Percentiles rank a stretch among this genome's conserved stretches.
Evolutionary conservation across 2,888 invertebrate genomes (phyloP).

Genomic region (Crossocerus cetratus): DNA sequence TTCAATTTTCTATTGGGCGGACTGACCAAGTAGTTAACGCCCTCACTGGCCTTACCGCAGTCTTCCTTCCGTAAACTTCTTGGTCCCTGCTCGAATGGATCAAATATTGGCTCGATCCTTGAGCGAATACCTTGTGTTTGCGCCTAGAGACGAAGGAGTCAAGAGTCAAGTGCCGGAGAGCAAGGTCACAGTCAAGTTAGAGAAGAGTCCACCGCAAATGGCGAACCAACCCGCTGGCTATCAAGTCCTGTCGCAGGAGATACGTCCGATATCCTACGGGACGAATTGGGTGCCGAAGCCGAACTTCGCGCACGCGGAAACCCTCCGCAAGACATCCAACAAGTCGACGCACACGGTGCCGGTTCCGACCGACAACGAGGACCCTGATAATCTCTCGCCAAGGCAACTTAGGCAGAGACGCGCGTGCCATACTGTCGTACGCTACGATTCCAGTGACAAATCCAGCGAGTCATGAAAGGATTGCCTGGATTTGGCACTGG

Average conservation of each 20-base stretch:
- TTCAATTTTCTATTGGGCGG: background rate
- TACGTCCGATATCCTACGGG: constrained; percentile 63
- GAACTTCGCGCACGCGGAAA: constrained; percentile 50
- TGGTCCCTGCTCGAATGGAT: background rate
- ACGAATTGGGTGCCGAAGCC: constrained; percentile 65
- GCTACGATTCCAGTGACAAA: constrained; percentile 63
- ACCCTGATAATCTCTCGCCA: constrained; percentile 45
- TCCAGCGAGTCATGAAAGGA: constrained; percentile 61
- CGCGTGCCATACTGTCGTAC: constrained; percentile 65
- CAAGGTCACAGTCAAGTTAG: constrained; percentile 59
- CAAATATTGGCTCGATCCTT: background rate
- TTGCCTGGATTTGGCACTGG: too few species aligned
- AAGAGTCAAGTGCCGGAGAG: constrained; percentile 33
- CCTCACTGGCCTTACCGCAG: background rate
- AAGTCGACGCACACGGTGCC: constrained; percentile 58
- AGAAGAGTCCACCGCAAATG: constrained; percentile 60
- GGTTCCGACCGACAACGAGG: constrained; percentile 43
- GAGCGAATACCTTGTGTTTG: background rate
- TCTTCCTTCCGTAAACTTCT: background rate
- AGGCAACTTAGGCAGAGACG: constrained; percentile 61
- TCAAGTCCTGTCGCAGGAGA: constrained; percentile 23
- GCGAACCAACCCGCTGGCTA: constrained; percentile 47
- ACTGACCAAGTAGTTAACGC: background rate
- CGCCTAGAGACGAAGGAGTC: too few species aligned
- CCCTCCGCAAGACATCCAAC: constrained; percentile 54